Percentiles rank a stretch among this genome's conserved stretches.
Conservation (phyloP, 2,113 vertebrate species). For the Thinocorus orbignyianus region DNA sequence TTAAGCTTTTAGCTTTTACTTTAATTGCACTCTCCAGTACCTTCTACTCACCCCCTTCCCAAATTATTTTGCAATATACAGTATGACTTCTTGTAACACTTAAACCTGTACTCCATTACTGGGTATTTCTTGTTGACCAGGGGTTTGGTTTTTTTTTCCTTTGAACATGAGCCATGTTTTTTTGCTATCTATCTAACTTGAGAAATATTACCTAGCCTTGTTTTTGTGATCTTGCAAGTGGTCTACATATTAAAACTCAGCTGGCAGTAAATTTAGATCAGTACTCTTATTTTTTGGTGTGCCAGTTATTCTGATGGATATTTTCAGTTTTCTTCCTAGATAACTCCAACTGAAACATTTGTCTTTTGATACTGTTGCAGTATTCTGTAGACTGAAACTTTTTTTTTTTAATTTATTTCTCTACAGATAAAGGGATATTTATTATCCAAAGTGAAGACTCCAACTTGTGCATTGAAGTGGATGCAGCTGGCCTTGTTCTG, state of each 20-base stretch:
- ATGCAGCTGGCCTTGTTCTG: conserved; percentile 74
- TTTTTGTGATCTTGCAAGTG: neutral
- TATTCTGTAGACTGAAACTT: neutral
- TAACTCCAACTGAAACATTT: neutral
- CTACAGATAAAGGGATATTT: conserved; percentile 86
- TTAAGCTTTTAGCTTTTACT: neutral
- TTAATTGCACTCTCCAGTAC: neutral
- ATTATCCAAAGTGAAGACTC: conserved; percentile 82
- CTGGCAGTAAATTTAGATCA: neutral
- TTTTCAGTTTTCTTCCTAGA: neutral
- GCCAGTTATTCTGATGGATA: neutral
- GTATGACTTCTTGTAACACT: neutral
- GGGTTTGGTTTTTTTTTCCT: neutral
- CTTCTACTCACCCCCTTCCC: rapidly evolving
- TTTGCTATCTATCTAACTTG: neutral
- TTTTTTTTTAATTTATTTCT: neutral
- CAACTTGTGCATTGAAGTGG: conserved; percentile 79
- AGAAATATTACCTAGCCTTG: neutral
- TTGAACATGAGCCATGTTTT: neutral
- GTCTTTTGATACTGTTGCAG: neutral
- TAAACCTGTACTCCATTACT: neutral
- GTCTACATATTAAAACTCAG: neutral
- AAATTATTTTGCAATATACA: neutral
- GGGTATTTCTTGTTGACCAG: neutral
- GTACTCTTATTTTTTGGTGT: neutral